These are phyloP conservation scores for Nasonia giraulti DNA, from an alignment of 1,140 invertebrate genomes.

Conservation along the genomic window DNA sequence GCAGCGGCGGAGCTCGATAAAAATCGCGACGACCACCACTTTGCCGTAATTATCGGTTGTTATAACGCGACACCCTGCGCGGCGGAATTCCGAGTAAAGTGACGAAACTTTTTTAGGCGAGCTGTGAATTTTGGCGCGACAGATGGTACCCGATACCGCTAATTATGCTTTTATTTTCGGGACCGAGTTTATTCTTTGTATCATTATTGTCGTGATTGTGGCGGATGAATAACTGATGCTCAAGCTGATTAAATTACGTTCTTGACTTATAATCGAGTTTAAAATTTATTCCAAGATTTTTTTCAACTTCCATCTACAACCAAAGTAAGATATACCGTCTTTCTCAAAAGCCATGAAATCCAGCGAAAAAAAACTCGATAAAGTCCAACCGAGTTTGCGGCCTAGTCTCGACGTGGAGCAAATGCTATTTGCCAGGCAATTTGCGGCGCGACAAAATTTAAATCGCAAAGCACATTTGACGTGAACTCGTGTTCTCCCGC, in stretches of 20 bases:
- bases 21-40: slow-evolving; percentile 42
- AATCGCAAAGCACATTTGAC: slow-evolving; percentile 67
- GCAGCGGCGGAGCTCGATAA: slow-evolving; percentile 18
- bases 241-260: no score
- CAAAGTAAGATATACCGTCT: not conserved
- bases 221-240: no score
- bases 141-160: slow-evolving; percentile 55
- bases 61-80: slow-evolving; percentile 44
- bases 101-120: slow-evolving; percentile 44
- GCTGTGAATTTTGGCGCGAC: slow-evolving; percentile 63
- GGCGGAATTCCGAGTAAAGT: slow-evolving; percentile 26
- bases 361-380: slow-evolving; percentile 5
- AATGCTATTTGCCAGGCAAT: slow-evolving; percentile 70
- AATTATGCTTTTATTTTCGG: slow-evolving; percentile 44
- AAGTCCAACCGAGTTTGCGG: slow-evolving; percentile 31
- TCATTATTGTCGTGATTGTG: not conserved
- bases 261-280: no score
- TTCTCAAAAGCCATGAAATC: not conserved
- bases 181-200: slow-evolving; percentile 3
- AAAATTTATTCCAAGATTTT: no score
- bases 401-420: slow-evolving; percentile 37
- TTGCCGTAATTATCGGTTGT: slow-evolving; percentile 48
- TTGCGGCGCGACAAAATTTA: slow-evolving; percentile 71
- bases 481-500: slow-evolving; percentile 34
- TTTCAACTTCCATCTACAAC: no score